Percentiles rank a stretch among this genome's conserved stretches.
phyloP scores from a whole-genome alignment of 2,113 vertebrate species.

The Carassius carassius region DNA sequence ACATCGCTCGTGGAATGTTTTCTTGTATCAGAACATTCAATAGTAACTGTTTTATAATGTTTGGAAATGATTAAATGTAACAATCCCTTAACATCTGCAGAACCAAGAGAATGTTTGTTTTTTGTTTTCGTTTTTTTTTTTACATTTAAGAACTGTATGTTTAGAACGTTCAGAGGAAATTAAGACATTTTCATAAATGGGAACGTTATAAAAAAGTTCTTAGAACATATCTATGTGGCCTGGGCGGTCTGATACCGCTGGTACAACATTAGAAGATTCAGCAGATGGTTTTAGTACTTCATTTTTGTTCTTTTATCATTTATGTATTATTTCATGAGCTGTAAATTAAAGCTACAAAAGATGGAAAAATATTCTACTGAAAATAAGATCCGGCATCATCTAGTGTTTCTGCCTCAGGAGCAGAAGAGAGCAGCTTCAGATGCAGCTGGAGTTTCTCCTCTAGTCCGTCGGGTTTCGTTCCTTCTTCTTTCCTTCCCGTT shows the following conservation, averaged over 20 bases:
- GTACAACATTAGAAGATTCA: constrained; percentile 57
- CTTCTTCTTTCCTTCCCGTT: constrained; percentile 77
- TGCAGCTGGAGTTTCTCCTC: constrained; percentile 33
- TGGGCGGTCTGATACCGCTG: background rate
- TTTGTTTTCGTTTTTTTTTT: too few relatives aligned
- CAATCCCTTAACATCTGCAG: too few relatives aligned
- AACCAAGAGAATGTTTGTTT: too few relatives aligned
- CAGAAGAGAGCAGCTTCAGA: background rate
- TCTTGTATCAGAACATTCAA: background rate
- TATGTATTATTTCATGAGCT: background rate
- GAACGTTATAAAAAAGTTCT: too few relatives aligned
- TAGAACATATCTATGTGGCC: background rate
- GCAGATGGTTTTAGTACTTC: constrained; percentile 49
- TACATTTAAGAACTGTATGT: background rate
- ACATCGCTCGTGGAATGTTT: background rate
- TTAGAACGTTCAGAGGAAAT: background rate
- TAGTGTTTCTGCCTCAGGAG: background rate
- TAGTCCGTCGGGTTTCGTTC: constrained; percentile 73
- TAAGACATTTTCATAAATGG: background rate
- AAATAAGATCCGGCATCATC: background rate
- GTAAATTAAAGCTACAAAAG: constrained; percentile 22
- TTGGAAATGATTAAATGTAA: background rate
- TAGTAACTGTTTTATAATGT: too few relatives aligned
- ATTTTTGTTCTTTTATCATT: background rate
- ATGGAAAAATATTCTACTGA: constrained; percentile 2